phyloP scores from a whole-genome alignment of 2,888 invertebrate genomes.

The Hirudinaria manillensis region DNA sequence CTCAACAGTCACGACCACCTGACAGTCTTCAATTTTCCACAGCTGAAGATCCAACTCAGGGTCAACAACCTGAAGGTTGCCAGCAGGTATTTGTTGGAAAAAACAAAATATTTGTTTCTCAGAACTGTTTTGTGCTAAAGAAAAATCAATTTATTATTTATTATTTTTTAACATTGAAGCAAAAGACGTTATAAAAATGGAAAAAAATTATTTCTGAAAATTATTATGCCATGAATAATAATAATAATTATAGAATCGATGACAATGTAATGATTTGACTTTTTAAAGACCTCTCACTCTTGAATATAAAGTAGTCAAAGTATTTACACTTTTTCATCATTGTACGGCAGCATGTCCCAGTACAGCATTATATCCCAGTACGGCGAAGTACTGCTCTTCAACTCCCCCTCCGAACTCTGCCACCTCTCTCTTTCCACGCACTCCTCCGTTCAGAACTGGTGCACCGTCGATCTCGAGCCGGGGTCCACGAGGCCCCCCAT shows the following conservation, averaged over 20 bases:
- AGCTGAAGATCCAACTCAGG: conserved; percentile 74
- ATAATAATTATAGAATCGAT: too few species aligned
- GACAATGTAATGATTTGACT: too few species aligned
- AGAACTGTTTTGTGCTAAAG: not conserved
- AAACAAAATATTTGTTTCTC: too few species aligned
- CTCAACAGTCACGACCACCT: conserved; percentile 90
- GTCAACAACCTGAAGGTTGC: conserved; percentile 82
- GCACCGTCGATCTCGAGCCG: conserved; percentile 44
- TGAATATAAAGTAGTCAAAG: too few species aligned
- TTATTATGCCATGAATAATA: too few species aligned
- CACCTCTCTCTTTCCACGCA: conserved; percentile 68
- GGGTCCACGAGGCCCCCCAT: conserved; percentile 45
- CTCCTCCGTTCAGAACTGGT: conserved; percentile 43
- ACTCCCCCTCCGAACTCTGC: conserved; percentile 85
- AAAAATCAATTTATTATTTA: not conserved
- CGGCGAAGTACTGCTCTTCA: conserved; percentile 86
- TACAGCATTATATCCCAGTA: conserved; percentile 66
- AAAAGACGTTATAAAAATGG: too few species aligned
- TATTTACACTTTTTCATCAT: too few species aligned
- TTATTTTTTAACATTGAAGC: not conserved
- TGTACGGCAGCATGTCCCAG: conserved; percentile 69
- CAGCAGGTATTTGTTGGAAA: conserved; percentile 71
- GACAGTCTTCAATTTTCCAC: conserved; percentile 78
- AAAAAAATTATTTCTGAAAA: too few species aligned
- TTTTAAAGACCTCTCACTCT: too few species aligned